Evolutionary conservation across 2,113 vertebrate species (phyloP).

Genomic region (Vireo altiloquus): DNA sequence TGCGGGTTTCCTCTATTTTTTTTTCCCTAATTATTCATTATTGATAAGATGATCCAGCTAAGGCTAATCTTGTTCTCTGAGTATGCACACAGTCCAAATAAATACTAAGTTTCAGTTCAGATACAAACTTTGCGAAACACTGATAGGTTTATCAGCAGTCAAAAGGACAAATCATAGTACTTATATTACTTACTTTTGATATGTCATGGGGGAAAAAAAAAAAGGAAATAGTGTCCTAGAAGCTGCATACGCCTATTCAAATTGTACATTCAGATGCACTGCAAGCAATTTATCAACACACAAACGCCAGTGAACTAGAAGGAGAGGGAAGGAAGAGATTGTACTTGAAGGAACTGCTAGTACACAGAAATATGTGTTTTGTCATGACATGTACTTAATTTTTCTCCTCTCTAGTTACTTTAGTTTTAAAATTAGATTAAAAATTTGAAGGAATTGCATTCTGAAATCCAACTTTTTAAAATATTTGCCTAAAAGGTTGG

Average conservation of each 20-base stretch:
- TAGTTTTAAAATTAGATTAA: background rate
- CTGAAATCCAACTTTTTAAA: background rate
- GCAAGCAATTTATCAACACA: background rate
- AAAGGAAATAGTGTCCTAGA: background rate
- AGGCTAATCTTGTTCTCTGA: background rate
- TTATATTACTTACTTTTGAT: slow-evolving; percentile 21
- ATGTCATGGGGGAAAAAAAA: background rate
- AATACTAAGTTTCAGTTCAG: background rate
- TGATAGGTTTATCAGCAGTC: background rate
- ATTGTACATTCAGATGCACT: fast-evolving
- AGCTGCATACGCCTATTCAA: background rate
- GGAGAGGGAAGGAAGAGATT: background rate
- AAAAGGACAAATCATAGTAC: slow-evolving; percentile 9
- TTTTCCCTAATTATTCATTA: background rate
- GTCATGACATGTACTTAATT: background rate
- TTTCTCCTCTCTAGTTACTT: background rate
- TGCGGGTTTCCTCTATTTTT: background rate
- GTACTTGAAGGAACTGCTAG: background rate
- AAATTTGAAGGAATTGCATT: background rate
- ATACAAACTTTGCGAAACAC: background rate
- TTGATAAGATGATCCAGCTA: background rate
- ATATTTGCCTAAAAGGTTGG: background rate
- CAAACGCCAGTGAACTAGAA: background rate
- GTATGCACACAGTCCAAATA: background rate
- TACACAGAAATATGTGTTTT: background rate